These are phyloP conservation scores for Agrochola litura DNA, from an alignment of 2,888 invertebrate genomes.

Conservation along the genomic window DNA sequence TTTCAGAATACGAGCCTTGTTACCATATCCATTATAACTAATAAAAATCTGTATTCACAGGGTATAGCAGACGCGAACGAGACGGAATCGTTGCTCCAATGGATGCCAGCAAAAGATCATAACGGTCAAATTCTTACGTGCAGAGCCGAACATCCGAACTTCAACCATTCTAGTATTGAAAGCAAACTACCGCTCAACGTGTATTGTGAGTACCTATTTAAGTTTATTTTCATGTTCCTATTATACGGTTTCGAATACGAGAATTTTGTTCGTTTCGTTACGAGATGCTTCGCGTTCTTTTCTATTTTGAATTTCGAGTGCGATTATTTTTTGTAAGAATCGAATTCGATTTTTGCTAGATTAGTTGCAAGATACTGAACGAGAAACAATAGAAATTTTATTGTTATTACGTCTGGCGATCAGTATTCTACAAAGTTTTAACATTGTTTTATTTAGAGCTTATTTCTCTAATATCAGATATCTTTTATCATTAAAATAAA, in stretches of 20 bases:
- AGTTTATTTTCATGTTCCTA: constrained; percentile 25
- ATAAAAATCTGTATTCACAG: constrained; percentile 81
- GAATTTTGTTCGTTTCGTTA: constrained; percentile 2
- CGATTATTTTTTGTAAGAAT: background rate
- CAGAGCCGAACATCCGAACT: constrained; percentile 94
- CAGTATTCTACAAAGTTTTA: background rate
- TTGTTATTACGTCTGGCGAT: background rate
- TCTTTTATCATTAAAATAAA: background rate
- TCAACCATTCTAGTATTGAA: constrained; percentile 94
- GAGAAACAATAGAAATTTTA: too few species aligned
- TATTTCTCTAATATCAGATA: background rate
- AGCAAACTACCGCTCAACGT: constrained; percentile 95
- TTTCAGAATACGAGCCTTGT: background rate
- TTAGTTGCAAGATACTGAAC: too few species aligned
- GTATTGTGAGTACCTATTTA: constrained; percentile 93
- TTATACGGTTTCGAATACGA: constrained; percentile 30
- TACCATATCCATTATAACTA: background rate
- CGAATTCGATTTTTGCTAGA: too few species aligned
- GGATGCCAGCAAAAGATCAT: constrained; percentile 94
- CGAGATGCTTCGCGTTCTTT: background rate
- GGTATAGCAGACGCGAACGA: constrained; percentile 94
- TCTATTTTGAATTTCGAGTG: constrained; percentile 2
- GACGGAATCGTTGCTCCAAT: constrained; percentile 94
- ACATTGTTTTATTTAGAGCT: background rate
- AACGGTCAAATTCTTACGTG: constrained; percentile 95